Evolutionary conservation across 2,888 invertebrate species (phyloP).

Genomic region (Halictus quadricinctus): DNA sequence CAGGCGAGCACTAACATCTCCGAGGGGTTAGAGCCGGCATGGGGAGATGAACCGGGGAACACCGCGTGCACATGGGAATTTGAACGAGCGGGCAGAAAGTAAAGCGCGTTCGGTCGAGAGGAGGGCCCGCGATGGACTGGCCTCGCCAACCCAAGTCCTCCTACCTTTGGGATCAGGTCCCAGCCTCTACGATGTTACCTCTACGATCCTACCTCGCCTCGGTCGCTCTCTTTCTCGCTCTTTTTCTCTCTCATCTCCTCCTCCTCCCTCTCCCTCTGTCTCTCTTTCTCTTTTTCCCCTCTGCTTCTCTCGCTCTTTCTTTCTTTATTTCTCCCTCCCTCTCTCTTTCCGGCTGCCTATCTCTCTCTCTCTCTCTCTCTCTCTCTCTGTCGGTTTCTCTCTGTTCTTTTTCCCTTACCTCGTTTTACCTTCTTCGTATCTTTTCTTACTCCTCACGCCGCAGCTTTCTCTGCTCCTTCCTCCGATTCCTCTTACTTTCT

Average conservation of each 20-base stretch:
- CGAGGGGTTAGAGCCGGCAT: conserved; percentile 51
- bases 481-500: conserved; percentile 14
- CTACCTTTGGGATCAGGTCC: conserved; percentile 82
- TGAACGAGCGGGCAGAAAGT: conserved; percentile 77
- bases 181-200: conserved; percentile 80
- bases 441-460: conserved; percentile 32
- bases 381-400: neutral
- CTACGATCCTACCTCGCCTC: conserved; percentile 77
- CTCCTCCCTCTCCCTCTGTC: conserved; percentile 30
- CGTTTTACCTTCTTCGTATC: conserved; percentile 45
- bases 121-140: conserved; percentile 82
- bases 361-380: neutral
- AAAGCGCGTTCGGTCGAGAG: conserved; percentile 80
- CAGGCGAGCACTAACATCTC: conserved; percentile 26
- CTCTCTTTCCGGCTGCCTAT: neutral
- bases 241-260: conserved; percentile 41
- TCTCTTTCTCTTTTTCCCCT: conserved; percentile 49
- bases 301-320: conserved; percentile 40
- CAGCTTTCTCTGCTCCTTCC: conserved; percentile 49
- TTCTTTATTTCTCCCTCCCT: conserved; percentile 12
- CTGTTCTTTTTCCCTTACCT: conserved; percentile 11
- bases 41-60: conserved; percentile 52
- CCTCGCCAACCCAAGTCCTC: conserved; percentile 77
- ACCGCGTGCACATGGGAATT: conserved; percentile 72
- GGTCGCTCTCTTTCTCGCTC: conserved; percentile 50